Evolutionary conservation across 2,113 vertebrate species (phyloP).

Genomic region (Lampris incognitus): DNA sequence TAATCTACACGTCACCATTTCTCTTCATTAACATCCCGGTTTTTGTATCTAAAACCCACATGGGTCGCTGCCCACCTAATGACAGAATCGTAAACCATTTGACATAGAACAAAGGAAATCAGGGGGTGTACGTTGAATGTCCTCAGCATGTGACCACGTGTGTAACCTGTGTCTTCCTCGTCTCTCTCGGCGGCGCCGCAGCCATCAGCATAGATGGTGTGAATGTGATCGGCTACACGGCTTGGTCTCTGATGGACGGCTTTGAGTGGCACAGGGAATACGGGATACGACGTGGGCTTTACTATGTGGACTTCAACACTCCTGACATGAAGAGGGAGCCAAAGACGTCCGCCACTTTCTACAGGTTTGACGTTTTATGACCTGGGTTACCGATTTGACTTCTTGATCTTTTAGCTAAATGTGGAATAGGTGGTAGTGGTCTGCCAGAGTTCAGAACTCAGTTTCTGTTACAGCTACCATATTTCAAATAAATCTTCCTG

Average conservation of each 20-base stretch:
- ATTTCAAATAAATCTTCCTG: no score
- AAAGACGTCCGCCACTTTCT: slow-evolving; percentile 94
- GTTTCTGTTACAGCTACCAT: no score
- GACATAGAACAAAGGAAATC: no score
- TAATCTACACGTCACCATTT: background rate
- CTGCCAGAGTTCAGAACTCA: no score
- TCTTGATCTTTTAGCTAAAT: no score
- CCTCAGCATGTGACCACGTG: background rate
- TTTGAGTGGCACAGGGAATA: slow-evolving; percentile 96
- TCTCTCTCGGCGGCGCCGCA: slow-evolving; percentile 55
- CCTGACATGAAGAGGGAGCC: slow-evolving; percentile 89
- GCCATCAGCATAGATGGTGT: slow-evolving; percentile 90
- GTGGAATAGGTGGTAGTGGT: no score
- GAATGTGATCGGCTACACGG: slow-evolving; percentile 93
- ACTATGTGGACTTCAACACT: slow-evolving; percentile 94
- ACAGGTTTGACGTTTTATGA: slow-evolving; percentile 69
- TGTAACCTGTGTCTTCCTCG: background rate
- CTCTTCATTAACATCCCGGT: background rate
- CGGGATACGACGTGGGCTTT: slow-evolving; percentile 91
- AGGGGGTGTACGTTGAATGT: background rate
- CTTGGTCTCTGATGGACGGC: slow-evolving; percentile 95
- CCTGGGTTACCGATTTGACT: no score
- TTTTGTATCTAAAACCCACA: no score
- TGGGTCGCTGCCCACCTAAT: background rate
- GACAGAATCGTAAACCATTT: no score